Percentiles rank a stretch among this genome's conserved stretches.
Evolutionary conservation across 1,140 invertebrate species (phyloP).

Genomic region (Drosophila rufa): DNA sequence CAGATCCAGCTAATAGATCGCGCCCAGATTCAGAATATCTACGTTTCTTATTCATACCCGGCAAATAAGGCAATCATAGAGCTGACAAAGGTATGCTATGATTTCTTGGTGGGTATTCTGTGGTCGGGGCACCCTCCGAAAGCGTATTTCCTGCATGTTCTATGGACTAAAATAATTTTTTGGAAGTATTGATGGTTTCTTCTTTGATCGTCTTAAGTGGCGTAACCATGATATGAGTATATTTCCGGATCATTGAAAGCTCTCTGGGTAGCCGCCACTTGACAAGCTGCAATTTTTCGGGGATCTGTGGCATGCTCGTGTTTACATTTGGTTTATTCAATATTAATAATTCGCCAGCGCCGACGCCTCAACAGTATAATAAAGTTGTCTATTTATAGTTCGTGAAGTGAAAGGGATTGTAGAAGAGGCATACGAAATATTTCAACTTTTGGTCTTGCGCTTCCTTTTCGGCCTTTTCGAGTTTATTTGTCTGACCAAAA

Average conservation of each 20-base stretch:
- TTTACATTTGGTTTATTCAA: slow-evolving; percentile 22
- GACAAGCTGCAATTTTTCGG: slow-evolving; percentile 10
- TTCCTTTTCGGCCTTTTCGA: slow-evolving; percentile 28
- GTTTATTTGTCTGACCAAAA: slow-evolving; percentile 44
- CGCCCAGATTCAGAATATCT: neutral
- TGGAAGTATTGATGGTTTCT: neutral
- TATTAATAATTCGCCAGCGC: slow-evolving; percentile 31
- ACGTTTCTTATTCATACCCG: too few relatives aligned
- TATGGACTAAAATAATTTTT: neutral
- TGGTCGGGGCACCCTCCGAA: neutral
- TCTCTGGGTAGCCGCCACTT: slow-evolving; percentile 3
- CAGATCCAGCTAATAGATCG: neutral
- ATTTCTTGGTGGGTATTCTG: neutral
- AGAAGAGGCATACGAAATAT: slow-evolving; percentile 11
- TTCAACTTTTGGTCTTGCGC: slow-evolving; percentile 18
- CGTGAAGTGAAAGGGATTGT: neutral
- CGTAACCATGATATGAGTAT: neutral
- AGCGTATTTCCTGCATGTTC: neutral
- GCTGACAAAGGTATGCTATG: too few relatives aligned
- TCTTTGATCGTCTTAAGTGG: neutral
- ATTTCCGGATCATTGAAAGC: neutral
- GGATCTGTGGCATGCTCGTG: slow-evolving; percentile 5
- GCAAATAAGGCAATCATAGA: too few relatives aligned
- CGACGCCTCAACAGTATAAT: slow-evolving; percentile 6
- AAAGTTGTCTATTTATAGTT: slow-evolving; percentile 36